These are phyloP conservation scores for Chinchilla lanigera DNA, from an alignment of 2,113 vertebrate species.

Conservation along the genomic window DNA sequence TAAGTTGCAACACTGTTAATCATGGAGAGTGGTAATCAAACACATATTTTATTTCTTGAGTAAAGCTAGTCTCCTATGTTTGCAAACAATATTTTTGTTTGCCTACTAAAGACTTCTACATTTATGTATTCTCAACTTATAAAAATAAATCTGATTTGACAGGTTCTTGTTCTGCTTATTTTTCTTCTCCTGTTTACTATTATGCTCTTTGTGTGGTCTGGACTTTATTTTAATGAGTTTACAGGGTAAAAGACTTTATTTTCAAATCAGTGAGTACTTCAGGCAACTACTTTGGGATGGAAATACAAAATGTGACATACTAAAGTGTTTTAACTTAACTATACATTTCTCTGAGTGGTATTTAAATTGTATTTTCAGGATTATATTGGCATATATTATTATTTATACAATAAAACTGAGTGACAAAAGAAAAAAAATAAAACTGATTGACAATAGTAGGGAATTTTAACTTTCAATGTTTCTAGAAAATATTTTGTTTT, in stretches of 20 bases:
- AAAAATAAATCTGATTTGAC: conserved; percentile 13
- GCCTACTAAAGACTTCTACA: not conserved
- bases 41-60: not conserved
- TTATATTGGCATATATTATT: not conserved
- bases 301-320: not conserved
- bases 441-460: not conserved
- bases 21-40: not conserved
- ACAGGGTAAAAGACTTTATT: not conserved
- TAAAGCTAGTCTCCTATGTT: not conserved
- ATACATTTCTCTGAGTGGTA: not conserved
- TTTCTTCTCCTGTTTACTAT: not conserved
- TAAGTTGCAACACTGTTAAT: not conserved
- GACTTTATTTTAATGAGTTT: conserved; percentile 14
- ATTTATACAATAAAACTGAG: not conserved
- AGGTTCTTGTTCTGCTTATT: not conserved
- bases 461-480: conserved; percentile 29
- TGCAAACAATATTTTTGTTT: not conserved
- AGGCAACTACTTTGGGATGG: not conserved
- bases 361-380: conserved; percentile 28
- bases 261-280: conserved; percentile 40
- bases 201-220: not conserved
- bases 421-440: not conserved
- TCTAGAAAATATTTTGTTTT: conserved; percentile 30
- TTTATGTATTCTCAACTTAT: not conserved
- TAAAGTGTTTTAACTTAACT: conserved; percentile 19